Evolutionary conservation across 2,113 vertebrate species (phyloP), one percentile per base, ranked within the genome.

Genomic region (Corythornis madagascariensis): DNA sequence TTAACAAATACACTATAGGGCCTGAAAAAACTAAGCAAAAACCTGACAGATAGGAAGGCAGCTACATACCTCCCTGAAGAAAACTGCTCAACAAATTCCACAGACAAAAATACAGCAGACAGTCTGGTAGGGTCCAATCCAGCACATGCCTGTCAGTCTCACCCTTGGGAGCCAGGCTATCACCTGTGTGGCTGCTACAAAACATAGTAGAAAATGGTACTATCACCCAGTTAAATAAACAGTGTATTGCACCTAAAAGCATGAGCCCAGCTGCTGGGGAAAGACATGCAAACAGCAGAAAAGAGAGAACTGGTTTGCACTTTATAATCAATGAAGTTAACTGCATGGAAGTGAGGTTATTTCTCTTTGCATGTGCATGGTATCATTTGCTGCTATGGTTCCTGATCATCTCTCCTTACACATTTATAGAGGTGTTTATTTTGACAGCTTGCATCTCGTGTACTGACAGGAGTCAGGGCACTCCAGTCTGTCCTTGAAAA

Each of bases 401-500:
- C 47, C 47, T 0, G 2, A 77, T 45, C 11, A 2, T 21, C 33
- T 79, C 55, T 55, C 57, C 28, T 60, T 65, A 63, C 0, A 1
- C 33, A 25, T 63, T 52, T 59, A 80, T 13, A 55, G 25, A 92
- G 70, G 57, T 79, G 82, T 40, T 63, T 82, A 79, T 73, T 89
- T 84, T 77, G 60, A 85, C 59, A 93, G 64, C 24, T 83, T 55
- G 38, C 56, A 70, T 43, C 28, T 59, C 22, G n/a, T 64, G 47
- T 63, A n/a, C 0, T 10, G 74, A 79, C 59, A 84, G 21, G 7
- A 95, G 28, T 53, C 22, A 33, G 56, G 83, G 80, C 65, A 71
- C 73, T 90, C 56, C 42, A 42, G 61, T 56, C 56, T 70, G 83
- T 48, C 89, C 74, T 82, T 79, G 83, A 85, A 77, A 84, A 81